Conservation (phyloP, 2,888 invertebrate genomes). For the Drosophila histrio region DNA sequence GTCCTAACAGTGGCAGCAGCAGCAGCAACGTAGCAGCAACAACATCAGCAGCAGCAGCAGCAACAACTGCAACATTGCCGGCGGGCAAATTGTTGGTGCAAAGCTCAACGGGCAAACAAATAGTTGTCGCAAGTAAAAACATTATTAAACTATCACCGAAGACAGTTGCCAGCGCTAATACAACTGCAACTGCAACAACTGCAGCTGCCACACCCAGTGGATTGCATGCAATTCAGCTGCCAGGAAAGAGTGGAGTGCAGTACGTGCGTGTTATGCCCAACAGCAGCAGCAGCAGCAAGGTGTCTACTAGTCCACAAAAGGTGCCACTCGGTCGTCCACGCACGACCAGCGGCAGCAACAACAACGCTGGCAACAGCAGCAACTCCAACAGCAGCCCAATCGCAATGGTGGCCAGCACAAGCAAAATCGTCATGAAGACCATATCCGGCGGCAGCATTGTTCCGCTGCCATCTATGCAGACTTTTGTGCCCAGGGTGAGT, state of each 20-base stretch:
- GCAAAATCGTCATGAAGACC: constrained; percentile 74
- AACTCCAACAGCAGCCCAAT: constrained; percentile 18
- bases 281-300: constrained; percentile 44
- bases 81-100: constrained; percentile 76
- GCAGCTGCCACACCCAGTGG: constrained; percentile 35
- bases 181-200: neutral
- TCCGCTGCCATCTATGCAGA: constrained; percentile 67
- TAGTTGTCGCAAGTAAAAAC: constrained; percentile 80
- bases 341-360: constrained; percentile 13
- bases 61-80: constrained; percentile 19
- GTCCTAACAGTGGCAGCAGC: neutral
- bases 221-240: constrained; percentile 81
- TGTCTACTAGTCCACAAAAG: constrained; percentile 59
- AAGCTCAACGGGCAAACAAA: constrained; percentile 75
- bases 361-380: neutral
- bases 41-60: constrained; percentile 8
- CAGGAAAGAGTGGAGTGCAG: constrained; percentile 85
- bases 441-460: constrained; percentile 70
- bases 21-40: neutral
- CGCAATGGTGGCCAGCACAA: constrained; percentile 42
- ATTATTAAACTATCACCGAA: constrained; percentile 82
- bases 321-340: constrained; percentile 71
- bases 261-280: constrained; percentile 88
- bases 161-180: constrained; percentile 14
- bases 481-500: constrained; percentile 62